Evolutionary conservation across 2,888 invertebrate genomes (phyloP), one percentile per base, ranked within the genome.

Genomic region (Cybosia mesomella): DNA sequence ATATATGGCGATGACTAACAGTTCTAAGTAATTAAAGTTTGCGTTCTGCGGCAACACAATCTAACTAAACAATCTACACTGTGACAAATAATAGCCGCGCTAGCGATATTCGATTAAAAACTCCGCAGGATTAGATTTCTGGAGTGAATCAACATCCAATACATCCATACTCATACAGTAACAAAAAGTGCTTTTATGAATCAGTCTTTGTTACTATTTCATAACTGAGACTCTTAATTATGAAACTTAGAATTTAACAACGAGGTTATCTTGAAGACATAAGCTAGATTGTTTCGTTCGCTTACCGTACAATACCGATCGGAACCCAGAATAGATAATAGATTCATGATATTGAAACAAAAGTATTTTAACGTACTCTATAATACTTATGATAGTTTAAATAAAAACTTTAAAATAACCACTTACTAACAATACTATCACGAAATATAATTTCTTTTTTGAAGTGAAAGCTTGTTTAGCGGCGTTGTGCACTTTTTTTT

Each of bases 1-100:
- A 62, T 32, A 34, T 21, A 63, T 71, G 65, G 76, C 72, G 73
- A 78, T 82, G 84, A 82, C 75, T 76, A 81, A 77, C 76, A 71
- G 77, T 84, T 83, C 83, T 81, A 81, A 85, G 83, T 89, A 87
- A 90, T 89, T 89, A 89, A 89, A 89, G 81, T 84, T 82, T 70
- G 67, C 72, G 75, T 70, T 66, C 73, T 65, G 73, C 71, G 60
- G 67, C 70, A 74, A 74, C 72, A 72, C 82, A 82, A 86, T 85
- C 86, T 81, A 76, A 76, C 79, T 68, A 73, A 79, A 79, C 82
- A 83, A 87, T 86, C 85, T 86, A 79, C 81, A 84, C 83, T 82
- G 82, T 83, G 84, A 86, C 83, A 82, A 84, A 84, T 82, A 79
- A 77, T 74, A 69, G 55, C 70, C 62, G 62, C 63, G 43, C 57